phyloP scores from a whole-genome alignment of 2,797 vertebrate genomes.

The Poecilia wingei region DNA sequence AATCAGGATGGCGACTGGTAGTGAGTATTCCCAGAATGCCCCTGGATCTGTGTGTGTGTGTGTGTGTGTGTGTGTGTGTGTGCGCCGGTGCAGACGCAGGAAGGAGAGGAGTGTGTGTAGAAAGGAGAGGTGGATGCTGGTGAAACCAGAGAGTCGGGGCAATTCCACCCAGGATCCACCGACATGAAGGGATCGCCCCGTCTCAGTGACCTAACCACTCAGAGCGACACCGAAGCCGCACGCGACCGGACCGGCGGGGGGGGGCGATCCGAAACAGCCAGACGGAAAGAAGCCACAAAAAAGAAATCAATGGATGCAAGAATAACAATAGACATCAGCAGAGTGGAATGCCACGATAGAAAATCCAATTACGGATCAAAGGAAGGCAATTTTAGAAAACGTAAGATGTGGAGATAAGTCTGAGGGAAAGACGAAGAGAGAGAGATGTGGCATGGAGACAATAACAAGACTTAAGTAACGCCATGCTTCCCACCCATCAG shows the following conservation, averaged over 20 bases:
- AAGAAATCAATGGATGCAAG: conserved; percentile 69
- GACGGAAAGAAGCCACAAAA: conserved; percentile 53
- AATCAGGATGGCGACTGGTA: conserved; percentile 66
- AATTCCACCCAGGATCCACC: conserved; percentile 58
- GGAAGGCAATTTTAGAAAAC: conserved; percentile 65
- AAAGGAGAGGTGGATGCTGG: conserved; percentile 19
- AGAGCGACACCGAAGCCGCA: conserved; percentile 52
- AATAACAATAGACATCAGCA: conserved; percentile 69
- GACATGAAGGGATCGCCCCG: conserved; percentile 52
- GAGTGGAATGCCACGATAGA: conserved; percentile 59
- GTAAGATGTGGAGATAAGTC: conserved; percentile 63
- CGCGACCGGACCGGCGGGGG: conserved; percentile 15
- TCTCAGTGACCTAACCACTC: conserved; percentile 52
- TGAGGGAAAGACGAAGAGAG: conserved; percentile 38
- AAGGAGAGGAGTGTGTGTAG: conserved; percentile 56
- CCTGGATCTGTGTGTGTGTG: conserved; percentile 50
- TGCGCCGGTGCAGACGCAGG: conserved; percentile 36
- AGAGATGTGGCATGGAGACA: conserved; percentile 58
- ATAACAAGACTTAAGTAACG: conserved; percentile 64
- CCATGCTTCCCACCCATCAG: conserved; percentile 59
- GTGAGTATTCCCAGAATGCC: conserved; percentile 61
- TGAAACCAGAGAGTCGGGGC: conserved; percentile 66
- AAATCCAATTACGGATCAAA: conserved; percentile 76
- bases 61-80: conserved; percentile 27
- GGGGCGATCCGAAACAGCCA: conserved; percentile 55